Conservation (phyloP, 2,888 invertebrate species). For the Apamea anceps region DNA sequence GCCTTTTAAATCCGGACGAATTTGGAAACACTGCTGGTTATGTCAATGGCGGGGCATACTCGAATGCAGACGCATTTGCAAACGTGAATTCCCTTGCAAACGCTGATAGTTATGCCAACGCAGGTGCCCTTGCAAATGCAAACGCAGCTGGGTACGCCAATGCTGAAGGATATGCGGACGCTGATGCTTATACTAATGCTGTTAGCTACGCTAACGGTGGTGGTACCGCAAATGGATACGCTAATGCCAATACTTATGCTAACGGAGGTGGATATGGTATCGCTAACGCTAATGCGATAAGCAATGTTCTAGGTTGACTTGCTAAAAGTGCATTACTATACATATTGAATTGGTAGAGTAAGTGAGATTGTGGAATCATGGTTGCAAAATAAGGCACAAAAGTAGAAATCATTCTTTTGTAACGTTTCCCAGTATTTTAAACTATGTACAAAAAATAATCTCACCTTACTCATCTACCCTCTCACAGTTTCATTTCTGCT, state of each 20-base stretch:
- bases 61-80: background rate
- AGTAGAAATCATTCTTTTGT: background rate
- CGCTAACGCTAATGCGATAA: background rate
- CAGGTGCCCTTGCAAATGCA: background rate
- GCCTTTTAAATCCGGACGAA: background rate
- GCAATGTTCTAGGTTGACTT: background rate
- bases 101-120: background rate
- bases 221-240: background rate
- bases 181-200: conserved; percentile 8
- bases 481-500: background rate
- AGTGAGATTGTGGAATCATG: background rate
- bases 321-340: background rate
- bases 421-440: background rate
- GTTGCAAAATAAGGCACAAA: background rate
- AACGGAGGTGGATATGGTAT: background rate
- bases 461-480: background rate
- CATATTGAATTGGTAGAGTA: background rate
- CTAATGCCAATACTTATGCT: conserved; percentile 12
- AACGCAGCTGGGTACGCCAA: background rate
- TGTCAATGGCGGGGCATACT: background rate
- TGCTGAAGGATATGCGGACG: background rate
- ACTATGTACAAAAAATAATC: background rate
- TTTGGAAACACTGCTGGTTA: background rate
- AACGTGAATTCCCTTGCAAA: background rate
- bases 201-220: background rate